phyloP scores from a whole-genome alignment of 2,888 invertebrate species.

The Cheilosia scutellata region DNA sequence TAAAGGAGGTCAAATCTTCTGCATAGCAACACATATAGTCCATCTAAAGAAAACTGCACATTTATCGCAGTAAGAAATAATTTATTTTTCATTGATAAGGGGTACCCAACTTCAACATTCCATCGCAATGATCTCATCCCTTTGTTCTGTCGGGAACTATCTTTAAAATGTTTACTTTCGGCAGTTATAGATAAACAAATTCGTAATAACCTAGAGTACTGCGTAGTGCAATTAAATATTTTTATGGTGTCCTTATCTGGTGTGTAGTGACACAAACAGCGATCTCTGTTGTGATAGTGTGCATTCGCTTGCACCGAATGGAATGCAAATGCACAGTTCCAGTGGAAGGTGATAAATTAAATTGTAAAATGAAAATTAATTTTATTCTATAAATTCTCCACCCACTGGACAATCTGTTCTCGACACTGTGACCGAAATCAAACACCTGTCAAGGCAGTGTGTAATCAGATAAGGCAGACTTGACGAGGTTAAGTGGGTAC shows the following conservation, averaged over 20 bases:
- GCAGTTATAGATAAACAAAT: background rate
- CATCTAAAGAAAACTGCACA: too few species aligned
- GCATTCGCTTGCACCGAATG: conserved; percentile 20
- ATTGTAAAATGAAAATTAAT: conserved; percentile 11
- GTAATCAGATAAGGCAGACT: conserved; percentile 33
- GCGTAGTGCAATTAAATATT: background rate
- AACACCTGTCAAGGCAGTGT: conserved; percentile 48
- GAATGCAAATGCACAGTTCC: conserved; percentile 10
- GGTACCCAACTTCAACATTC: conserved; percentile 1
- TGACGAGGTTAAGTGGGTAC: conserved; percentile 41
- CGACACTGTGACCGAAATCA: conserved; percentile 8
- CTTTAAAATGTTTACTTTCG: background rate
- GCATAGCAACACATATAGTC: too few species aligned
- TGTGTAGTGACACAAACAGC: background rate
- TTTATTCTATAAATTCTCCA: conserved; percentile 3
- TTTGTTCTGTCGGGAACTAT: conserved; percentile 8
- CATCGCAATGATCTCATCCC: conserved; percentile 42
- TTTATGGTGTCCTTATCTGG: conserved; percentile 8
- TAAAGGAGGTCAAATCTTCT: too few species aligned
- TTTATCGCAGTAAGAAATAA: too few species aligned
- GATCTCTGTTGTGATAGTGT: conserved; percentile 8
- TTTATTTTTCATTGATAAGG: too few species aligned
- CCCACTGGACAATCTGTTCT: too few species aligned
- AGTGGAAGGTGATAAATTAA: background rate
- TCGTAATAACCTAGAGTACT: background rate